These are phyloP conservation scores for Spicauda simplicius DNA, from an alignment of 2,888 invertebrate species.

Conservation along the genomic window DNA sequence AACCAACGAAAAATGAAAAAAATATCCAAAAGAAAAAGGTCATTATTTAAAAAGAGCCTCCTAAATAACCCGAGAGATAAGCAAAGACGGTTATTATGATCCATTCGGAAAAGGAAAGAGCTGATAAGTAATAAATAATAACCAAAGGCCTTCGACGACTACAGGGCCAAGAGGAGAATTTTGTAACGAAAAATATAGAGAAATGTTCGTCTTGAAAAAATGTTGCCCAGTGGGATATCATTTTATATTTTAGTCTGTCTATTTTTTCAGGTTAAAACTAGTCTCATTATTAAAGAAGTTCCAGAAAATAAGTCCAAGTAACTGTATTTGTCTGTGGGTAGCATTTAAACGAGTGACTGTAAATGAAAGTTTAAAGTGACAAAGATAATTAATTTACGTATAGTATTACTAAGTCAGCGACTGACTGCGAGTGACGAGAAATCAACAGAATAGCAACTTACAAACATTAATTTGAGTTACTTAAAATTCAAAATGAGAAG, in stretches of 20 bases:
- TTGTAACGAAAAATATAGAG: neutral
- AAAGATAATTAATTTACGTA: no score
- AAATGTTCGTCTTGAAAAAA: neutral
- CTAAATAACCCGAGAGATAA: slow-evolving; percentile 5
- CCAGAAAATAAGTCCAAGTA: no score
- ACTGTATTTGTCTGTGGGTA: no score
- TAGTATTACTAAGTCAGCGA: no score
- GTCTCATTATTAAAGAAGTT: no score
- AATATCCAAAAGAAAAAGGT: neutral
- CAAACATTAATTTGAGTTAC: no score
- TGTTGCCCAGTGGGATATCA: neutral
- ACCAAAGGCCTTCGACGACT: neutral
- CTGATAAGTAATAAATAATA: slow-evolving; percentile 12
- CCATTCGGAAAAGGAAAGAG: slow-evolving; percentile 5
- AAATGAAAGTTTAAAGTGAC: no score
- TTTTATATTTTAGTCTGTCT: neutral
- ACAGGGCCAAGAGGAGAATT: neutral
- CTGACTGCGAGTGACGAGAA: no score
- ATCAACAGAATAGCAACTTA: no score
- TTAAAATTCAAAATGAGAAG: no score
- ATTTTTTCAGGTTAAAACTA: no score
- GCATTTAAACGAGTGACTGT: no score
- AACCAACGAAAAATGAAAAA: neutral
- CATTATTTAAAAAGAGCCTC: slow-evolving; percentile 1
- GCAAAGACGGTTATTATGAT: slow-evolving; percentile 10